Evolutionary conservation across 53 echinoderm and acorn worm species (phyloP).

Genomic region (Actinopyga echinites): DNA sequence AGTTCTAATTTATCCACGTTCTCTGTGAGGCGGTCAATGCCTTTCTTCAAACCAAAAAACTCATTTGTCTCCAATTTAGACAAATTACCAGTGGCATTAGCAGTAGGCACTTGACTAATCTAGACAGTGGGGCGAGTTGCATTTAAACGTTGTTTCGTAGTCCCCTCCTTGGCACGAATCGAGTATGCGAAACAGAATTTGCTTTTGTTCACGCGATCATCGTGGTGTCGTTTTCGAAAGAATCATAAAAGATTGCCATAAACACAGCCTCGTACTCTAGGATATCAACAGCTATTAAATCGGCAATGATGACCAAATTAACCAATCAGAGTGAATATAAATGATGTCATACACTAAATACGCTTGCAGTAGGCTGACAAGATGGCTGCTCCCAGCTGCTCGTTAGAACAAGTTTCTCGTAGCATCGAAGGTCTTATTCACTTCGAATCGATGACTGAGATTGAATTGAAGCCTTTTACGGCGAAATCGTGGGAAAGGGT

Average conservation of each 20-base stretch:
- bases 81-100: too few relatives aligned
- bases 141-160: conserved; percentile 7
- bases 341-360: background rate
- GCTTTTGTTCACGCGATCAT: background rate
- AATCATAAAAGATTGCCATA: conserved; percentile 1
- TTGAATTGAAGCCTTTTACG: background rate
- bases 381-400: background rate
- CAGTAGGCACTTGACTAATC: too few relatives aligned
- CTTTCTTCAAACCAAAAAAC: too few relatives aligned
- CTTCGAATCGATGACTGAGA: conserved; percentile 10
- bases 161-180: background rate
- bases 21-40: too few relatives aligned
- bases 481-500: background rate
- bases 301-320: conserved; percentile 3
- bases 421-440: background rate
- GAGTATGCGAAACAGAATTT: background rate
- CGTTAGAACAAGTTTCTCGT: background rate
- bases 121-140: conserved; percentile 10
- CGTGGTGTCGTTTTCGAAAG: background rate
- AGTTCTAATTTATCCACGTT: too few relatives aligned
- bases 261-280: conserved; percentile 1
- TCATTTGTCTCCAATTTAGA: too few relatives aligned
- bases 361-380: background rate
- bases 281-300: conserved; percentile 6
- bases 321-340: background rate